Evolutionary conservation across 2,113 vertebrate species (phyloP).

Genomic region (Aplodontia rufa): DNA sequence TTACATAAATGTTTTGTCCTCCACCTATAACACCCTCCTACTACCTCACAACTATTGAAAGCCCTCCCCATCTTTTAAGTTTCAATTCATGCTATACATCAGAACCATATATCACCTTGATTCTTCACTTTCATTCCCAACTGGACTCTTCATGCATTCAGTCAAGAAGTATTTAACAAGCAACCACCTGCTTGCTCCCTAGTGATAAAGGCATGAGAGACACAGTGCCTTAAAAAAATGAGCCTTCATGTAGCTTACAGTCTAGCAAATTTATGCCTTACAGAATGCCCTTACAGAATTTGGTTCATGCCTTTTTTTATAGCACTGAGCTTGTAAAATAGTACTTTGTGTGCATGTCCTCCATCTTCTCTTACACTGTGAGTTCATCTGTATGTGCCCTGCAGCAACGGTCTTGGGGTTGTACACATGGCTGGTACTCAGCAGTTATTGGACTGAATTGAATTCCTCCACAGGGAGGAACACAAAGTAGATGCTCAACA

Average conservation of each 20-base stretch:
- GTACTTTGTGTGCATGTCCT: background rate
- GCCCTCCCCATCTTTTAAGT: background rate
- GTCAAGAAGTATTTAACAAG: background rate
- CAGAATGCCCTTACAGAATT: background rate
- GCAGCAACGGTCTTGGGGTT: background rate
- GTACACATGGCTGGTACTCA: conserved; percentile 17
- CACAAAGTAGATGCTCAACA: conserved; percentile 1
- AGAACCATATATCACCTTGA: background rate
- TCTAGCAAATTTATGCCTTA: background rate
- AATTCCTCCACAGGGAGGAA: conserved; percentile 38
- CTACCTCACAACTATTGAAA: background rate
- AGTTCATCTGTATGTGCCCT: background rate
- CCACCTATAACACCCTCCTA: background rate
- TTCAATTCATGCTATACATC: background rate
- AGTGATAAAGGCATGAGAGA: background rate
- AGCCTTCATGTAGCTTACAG: background rate
- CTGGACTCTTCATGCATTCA: background rate
- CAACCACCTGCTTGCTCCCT: background rate
- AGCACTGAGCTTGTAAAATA: background rate
- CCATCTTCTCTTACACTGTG: background rate
- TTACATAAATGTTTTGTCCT: background rate
- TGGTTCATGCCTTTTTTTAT: background rate
- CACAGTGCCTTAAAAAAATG: background rate
- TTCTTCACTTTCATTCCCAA: background rate
- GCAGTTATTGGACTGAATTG: background rate